Percentiles rank a stretch among this genome's conserved stretches.
phyloP scores from a whole-genome alignment of 2,888 invertebrate genomes.

The Caenorhabditis uteleia region DNA sequence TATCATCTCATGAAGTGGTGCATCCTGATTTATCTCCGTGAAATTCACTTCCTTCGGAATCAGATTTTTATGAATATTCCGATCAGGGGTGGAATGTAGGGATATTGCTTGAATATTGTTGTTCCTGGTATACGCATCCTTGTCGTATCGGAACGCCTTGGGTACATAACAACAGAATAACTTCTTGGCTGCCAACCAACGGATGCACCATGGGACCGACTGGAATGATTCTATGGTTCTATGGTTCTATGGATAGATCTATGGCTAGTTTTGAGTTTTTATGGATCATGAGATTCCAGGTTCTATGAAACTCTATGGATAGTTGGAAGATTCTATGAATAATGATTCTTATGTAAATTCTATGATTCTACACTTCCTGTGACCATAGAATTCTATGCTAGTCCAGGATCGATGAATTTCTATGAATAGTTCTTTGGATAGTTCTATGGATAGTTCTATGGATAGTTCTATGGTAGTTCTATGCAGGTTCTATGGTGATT shows the following conservation, averaged over 20 bases:
- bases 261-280: not conserved
- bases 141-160: slow-evolving; percentile 54
- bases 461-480: too few relatives aligned
- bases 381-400: too few relatives aligned
- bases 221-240: slow-evolving; percentile 23
- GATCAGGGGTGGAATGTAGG: slow-evolving; percentile 58
- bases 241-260: not conserved
- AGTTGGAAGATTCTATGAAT: not conserved
- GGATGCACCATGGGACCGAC: slow-evolving; percentile 61
- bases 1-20: slow-evolving; percentile 48
- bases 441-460: too few relatives aligned
- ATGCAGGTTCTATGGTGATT: too few relatives aligned
- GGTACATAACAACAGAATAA: slow-evolving; percentile 67
- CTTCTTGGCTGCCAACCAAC: slow-evolving; percentile 64
- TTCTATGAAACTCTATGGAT: not conserved
- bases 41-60: slow-evolving; percentile 67
- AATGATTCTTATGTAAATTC: too few relatives aligned
- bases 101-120: slow-evolving; percentile 58
- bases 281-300: too few relatives aligned
- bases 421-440: too few relatives aligned
- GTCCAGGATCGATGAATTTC: too few relatives aligned
- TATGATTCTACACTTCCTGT: too few relatives aligned
- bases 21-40: slow-evolving; percentile 61
- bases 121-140: slow-evolving; percentile 49
- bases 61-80: slow-evolving; percentile 54